These are phyloP conservation scores for Calonectris borealis DNA, from an alignment of 2,113 vertebrate genomes.

Conservation along the genomic window DNA sequence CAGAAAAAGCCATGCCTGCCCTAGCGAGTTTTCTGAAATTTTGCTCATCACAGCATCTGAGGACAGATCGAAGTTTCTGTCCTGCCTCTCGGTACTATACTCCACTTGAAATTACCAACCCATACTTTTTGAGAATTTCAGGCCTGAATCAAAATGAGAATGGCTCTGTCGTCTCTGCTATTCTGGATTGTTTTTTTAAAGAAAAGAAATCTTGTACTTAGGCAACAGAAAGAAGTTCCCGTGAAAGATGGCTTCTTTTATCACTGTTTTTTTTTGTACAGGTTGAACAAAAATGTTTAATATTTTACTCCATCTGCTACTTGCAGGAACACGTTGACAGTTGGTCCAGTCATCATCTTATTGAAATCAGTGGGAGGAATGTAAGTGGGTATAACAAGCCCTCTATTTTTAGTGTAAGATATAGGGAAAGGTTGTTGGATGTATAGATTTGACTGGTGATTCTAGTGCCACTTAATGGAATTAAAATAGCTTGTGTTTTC, in stretches of 20 bases:
- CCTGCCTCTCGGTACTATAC: not conserved
- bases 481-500: not conserved
- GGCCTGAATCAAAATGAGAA: not conserved
- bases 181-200: not conserved
- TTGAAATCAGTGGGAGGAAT: not conserved
- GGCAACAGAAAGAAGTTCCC: not conserved
- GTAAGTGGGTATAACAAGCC: not conserved
- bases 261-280: not conserved
- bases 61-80: not conserved
- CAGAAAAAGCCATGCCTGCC: not conserved
- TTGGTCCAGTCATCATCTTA: not conserved
- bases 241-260: not conserved
- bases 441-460: not conserved
- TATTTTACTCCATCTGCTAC: not conserved
- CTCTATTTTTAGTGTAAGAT: not conserved
- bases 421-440: not conserved
- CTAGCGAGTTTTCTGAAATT: not conserved
- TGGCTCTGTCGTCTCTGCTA: not conserved
- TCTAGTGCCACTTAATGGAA: not conserved
- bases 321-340: not conserved
- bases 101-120: not conserved
- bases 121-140: not conserved
- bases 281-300: not conserved
- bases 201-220: not conserved
- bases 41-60: not conserved